Evolutionary conservation across 2,113 vertebrate genomes (phyloP).

Genomic region (Prunella fulvescens): DNA sequence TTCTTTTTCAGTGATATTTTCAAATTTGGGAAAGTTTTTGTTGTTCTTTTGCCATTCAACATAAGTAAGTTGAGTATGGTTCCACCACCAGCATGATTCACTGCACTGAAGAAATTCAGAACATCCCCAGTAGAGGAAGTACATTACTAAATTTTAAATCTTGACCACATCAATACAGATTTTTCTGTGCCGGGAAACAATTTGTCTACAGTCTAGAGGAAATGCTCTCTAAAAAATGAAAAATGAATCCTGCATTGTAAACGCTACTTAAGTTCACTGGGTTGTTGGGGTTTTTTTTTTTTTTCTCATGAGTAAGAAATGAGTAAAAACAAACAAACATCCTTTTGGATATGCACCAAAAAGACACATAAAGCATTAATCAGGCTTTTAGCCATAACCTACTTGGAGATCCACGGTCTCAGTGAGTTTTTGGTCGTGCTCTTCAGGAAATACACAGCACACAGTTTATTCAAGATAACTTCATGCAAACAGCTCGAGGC

Average conservation of each 20-base stretch:
- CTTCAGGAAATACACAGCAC: background rate
- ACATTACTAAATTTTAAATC: slow-evolving; percentile 23
- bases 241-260: slow-evolving; percentile 9
- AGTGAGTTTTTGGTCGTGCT: background rate
- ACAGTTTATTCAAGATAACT: slow-evolving; percentile 5
- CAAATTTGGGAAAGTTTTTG: slow-evolving; percentile 16
- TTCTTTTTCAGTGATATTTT: slow-evolving; percentile 44
- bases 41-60: slow-evolving; percentile 17
- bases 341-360: background rate
- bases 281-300: background rate
- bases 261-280: background rate
- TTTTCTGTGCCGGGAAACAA: background rate
- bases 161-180: background rate
- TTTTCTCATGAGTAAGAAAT: background rate
- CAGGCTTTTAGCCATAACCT: slow-evolving; percentile 1
- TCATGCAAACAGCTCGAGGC: background rate
- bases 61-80: slow-evolving; percentile 14
- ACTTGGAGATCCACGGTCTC: background rate
- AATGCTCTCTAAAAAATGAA: background rate
- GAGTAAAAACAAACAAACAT: slow-evolving; percentile 27
- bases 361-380: background rate
- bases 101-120: background rate
- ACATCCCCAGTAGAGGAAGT: slow-evolving; percentile 20
- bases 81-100: slow-evolving; percentile 29
- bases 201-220: slow-evolving; percentile 5